Base-by-base conservation (phyloP, 2,888 invertebrate species). In the Rhopalosiphum nymphaeae region DNA sequence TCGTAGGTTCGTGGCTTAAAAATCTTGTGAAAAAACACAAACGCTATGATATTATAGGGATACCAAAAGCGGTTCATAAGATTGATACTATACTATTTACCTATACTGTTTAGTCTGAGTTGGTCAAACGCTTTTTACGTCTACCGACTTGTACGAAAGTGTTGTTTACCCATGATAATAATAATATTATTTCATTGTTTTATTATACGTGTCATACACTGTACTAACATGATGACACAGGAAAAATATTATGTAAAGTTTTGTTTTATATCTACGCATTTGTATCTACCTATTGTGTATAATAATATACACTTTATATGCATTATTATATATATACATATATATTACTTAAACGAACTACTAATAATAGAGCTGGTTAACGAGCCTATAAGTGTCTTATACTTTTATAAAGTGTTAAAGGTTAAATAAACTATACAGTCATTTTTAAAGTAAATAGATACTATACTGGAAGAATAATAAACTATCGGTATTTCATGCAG, bases 231-330 rank as follows among this genome's bases (percentile, higher is more conserved):
- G 78, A 78, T 36, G 78, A 78, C 57, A 42, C 57, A 7, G 26
- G 56, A 78, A 78, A 78, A 36, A 78, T 36, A 78, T 36, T 36
- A 42, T 78, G 36, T 42, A 36, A 42, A 78, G 36, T 78, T 78
- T 78, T 42, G 36, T 78, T 78, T 78, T 42, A 78, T 42, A 42
- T 36, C 78, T 78, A 78, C 21, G 78, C 21, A 36, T 78, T 78
- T 78, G 21, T 78, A 78, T 21, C 78, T 78, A 36, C 36, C 36
- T 36, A 78, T 36, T 36, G 36, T 42, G 78, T 36, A 78, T 78
- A 78, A 78, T 57, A 78, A 78, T 78, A 78, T 78, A 42, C 78
- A 78, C 36, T 78, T 78, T 78, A 78, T 78, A 78, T 78, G 36
- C 78, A 36, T 36, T 78, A 78, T 78, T 78, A 78, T 78, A n/a